Evolutionary conservation across 2,797 vertebrate genomes (phyloP), one percentile per base, ranked within the genome.

Genomic region (Tokudaia tokunoshimensis): DNA sequence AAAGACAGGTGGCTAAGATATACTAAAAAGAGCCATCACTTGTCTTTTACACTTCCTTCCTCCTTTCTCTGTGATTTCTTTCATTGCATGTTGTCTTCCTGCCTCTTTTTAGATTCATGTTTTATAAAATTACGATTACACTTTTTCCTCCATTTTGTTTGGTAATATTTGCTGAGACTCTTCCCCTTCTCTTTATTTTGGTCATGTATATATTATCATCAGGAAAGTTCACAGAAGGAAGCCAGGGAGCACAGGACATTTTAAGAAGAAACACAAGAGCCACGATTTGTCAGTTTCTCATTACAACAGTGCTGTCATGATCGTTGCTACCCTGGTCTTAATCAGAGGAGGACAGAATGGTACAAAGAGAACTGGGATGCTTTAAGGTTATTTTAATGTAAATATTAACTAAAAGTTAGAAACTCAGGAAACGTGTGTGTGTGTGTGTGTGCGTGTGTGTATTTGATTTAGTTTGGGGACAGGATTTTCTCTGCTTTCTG

Each of bases 351-450:
- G 92, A 96, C 89, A 98, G 96, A 84, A 89, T 96, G 86, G 92
- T 96, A 76, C 91, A 97, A 97, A 97, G 96, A 97, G 95, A 98
- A 98, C 98, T 98, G 97, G 95, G 89, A 98, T 94, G 91, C 98
- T 98, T 89, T 79, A 19, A 97, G 97, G 98, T 98, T 98, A 97
- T 0, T 1, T 1, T 94, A 96, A 97, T 98, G 97, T 96, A 97
- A 95, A 96, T 47, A 24, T 84, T 19, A 92, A 86, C 94, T 94
- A 94, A 96, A 95, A 94, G 81, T 74, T 95, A 41, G 59, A 76
- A 97, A 91, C 52, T 57, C 88, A 94, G 92, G 94, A 97, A 98
- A 96, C 83, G 2, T 61, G 12, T 63, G 4, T 65, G 4, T 65
- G 3, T 65, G 12, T 26, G 12, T 61, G 9, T 26, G 15, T 11